Conservation (phyloP, 1,140 invertebrate genomes). For the Ips typographus region DNA sequence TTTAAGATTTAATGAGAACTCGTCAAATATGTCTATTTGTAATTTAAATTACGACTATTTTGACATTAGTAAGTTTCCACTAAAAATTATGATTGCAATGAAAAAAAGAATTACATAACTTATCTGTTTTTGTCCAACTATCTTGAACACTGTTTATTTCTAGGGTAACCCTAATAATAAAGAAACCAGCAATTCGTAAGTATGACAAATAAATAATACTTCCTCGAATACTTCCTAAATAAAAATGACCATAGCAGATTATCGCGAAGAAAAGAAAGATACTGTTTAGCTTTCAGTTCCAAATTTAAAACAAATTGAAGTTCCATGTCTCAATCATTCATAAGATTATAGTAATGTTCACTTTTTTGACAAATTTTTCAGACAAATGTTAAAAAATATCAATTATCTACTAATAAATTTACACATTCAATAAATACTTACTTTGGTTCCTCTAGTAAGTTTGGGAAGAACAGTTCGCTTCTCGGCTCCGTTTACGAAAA, state of each 20-base stretch:
- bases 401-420: neutral
- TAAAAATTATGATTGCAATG: too few relatives aligned
- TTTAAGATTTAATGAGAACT: too few relatives aligned
- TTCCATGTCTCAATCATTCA: neutral
- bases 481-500: slow-evolving; percentile 42
- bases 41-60: too few relatives aligned
- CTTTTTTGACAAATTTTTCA: neutral
- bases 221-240: too few relatives aligned
- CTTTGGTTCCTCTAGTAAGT: slow-evolving; percentile 42
- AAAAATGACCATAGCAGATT: neutral
- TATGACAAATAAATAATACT: too few relatives aligned
- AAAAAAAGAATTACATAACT: too few relatives aligned
- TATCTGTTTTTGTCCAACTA: too few relatives aligned
- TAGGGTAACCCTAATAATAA: too few relatives aligned
- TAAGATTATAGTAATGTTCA: neutral
- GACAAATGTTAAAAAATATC: neutral
- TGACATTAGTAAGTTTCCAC: too few relatives aligned
- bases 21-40: too few relatives aligned
- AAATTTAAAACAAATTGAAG: neutral
- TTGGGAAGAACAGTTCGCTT: slow-evolving; percentile 43
- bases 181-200: too few relatives aligned
- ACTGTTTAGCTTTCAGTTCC: neutral
- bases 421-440: slow-evolving; percentile 4
- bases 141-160: too few relatives aligned
- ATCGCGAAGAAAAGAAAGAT: neutral